Percentiles rank a stretch among this genome's conserved stretches.
Evolutionary conservation across 2,888 invertebrate species (phyloP).

Genomic region (Hydropsyche betteni): DNA sequence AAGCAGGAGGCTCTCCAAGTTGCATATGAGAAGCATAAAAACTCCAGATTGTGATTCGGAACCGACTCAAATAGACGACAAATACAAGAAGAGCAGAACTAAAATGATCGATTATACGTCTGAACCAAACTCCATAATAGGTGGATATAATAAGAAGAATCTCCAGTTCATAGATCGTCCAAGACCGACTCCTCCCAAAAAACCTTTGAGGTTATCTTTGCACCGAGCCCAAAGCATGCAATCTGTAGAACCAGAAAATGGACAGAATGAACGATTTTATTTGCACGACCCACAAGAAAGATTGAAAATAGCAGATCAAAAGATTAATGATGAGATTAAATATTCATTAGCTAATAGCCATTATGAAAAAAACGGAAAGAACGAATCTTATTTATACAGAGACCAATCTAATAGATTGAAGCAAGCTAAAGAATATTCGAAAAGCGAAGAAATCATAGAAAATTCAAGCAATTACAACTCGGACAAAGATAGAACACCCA

Average conservation of each 20-base stretch:
- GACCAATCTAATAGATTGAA: constrained; percentile 1
- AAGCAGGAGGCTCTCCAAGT: constrained; percentile 61
- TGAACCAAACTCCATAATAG: constrained; percentile 64
- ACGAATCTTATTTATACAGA: not conserved
- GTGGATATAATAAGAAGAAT: constrained; percentile 62
- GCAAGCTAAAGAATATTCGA: constrained; percentile 34
- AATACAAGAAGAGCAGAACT: constrained; percentile 58
- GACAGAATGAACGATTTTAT: constrained; percentile 46
- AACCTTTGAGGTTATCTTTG: constrained; percentile 82
- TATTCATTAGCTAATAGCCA: constrained; percentile 47
- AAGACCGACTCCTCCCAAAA: constrained; percentile 84
- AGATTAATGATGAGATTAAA: constrained; percentile 46
- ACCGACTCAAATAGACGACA: constrained; percentile 65
- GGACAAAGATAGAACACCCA: constrained; percentile 38
- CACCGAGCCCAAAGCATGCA: constrained; percentile 86
- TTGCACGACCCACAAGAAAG: constrained; percentile 49
- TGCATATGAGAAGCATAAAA: constrained; percentile 72
- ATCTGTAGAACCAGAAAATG: constrained; percentile 62
- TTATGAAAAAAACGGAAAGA: constrained; percentile 36
- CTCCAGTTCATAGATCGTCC: constrained; percentile 60
- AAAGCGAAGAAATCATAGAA: constrained; percentile 35
- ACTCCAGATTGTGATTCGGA: constrained; percentile 84
- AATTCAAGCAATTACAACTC: constrained; percentile 7
- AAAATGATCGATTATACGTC: constrained; percentile 67
- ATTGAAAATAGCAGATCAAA: constrained; percentile 42